Percentiles rank a stretch among this genome's conserved stretches.
phyloP scores from a whole-genome alignment of 2,888 invertebrate species.

The Geotrupes spiniger region DNA sequence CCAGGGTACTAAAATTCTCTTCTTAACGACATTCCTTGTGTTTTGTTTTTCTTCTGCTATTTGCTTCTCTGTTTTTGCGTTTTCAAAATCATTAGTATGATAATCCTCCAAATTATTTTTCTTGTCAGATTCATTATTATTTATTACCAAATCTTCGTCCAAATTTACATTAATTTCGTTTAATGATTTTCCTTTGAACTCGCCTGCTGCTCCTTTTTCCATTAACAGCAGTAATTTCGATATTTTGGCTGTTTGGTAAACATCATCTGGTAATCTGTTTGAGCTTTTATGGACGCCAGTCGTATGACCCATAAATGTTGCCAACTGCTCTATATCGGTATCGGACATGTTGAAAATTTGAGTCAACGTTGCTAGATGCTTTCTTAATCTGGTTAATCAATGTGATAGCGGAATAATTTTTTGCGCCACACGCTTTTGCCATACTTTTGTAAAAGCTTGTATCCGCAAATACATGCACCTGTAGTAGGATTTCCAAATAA shows the following conservation, averaged over 20 bases:
- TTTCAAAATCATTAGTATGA: too few relatives aligned
- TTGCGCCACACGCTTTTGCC: constrained; percentile 7
- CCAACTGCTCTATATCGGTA: too few relatives aligned
- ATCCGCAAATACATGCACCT: constrained; percentile 6
- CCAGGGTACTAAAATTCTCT: too few relatives aligned
- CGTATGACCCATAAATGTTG: constrained; percentile 14
- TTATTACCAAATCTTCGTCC: background rate
- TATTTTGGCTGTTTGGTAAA: background rate
- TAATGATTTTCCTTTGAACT: constrained; percentile 2
- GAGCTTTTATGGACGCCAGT: constrained; percentile 4
- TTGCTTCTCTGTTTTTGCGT: too few relatives aligned
- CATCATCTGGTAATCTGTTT: too few relatives aligned
- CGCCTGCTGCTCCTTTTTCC: constrained; percentile 3
- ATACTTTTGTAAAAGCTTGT: constrained; percentile 10
- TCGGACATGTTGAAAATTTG: too few relatives aligned
- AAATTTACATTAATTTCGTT: background rate
- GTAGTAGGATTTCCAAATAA: constrained; percentile 8
- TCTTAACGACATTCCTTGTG: too few relatives aligned
- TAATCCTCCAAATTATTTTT: too few relatives aligned
- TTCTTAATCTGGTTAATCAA: constrained; percentile 16
- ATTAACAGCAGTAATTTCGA: constrained; percentile 8
- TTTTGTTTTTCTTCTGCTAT: too few relatives aligned
- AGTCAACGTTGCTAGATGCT: constrained; percentile 9
- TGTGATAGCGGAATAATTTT: constrained; percentile 6
- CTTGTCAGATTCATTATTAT: background rate